A percentile compares a stretch with the other conserved stretches of the same genome.
These are phyloP conservation scores for Mythimna albipuncta DNA, from an alignment of 2,888 invertebrate genomes.

Conservation along the genomic window DNA sequence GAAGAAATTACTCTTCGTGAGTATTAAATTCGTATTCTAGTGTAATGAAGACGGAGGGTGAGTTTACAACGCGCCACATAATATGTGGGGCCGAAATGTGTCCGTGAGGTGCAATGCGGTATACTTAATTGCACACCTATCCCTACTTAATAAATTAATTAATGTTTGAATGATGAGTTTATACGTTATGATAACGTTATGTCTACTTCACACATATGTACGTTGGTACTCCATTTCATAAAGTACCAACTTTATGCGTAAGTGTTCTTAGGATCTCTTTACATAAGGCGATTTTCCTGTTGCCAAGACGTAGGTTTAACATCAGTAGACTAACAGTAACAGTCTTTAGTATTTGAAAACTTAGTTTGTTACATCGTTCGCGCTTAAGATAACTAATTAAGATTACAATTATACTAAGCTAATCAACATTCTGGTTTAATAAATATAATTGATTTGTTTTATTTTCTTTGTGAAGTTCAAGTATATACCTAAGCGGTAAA, in stretches of 20 bases:
- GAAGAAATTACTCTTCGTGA: constrained; percentile 63
- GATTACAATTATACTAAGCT: constrained; percentile 19
- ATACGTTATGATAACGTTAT: constrained; percentile 35
- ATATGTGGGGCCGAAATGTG: constrained; percentile 68
- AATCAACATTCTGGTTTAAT: constrained; percentile 18
- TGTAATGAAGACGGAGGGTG: constrained; percentile 72
- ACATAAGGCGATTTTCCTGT: constrained; percentile 13
- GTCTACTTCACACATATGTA: neutral
- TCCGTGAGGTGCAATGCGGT: constrained; percentile 76
- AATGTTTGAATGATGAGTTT: constrained; percentile 71
- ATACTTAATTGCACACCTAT: constrained; percentile 78
- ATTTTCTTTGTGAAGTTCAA: constrained; percentile 1
- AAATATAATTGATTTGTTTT: neutral
- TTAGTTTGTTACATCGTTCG: constrained; percentile 8
- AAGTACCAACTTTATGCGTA: neutral
- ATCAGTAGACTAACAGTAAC: neutral
- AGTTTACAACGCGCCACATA: constrained; percentile 58
- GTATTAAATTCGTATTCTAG: constrained; percentile 73
- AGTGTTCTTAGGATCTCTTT: constrained; percentile 11
- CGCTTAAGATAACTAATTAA: constrained; percentile 23
- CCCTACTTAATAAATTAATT: constrained; percentile 78
- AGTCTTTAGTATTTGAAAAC: constrained; percentile 1
- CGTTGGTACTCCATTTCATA: neutral
- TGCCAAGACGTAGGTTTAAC: neutral
- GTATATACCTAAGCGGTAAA: neutral